Base-by-base conservation (phyloP, 2,797 vertebrate species). In the Thalassophryne amazonica region DNA sequence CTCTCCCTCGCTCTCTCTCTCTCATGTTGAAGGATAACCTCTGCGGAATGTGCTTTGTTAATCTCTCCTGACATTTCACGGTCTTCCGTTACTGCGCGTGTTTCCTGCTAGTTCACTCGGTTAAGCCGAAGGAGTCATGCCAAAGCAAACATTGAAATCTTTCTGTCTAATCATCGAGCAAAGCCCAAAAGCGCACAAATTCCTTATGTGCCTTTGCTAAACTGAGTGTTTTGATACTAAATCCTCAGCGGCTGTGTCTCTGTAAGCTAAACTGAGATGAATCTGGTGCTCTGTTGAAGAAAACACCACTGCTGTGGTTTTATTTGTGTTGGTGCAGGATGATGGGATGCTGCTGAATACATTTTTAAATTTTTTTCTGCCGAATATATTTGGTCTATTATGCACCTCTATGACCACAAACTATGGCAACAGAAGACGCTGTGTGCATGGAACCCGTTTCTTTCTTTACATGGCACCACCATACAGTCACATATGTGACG, bases 61-160 rank as follows among this genome's bases (percentile, higher is more conserved):
- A 87, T 88, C 83, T 84, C 83, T 68, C 68, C 46, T 85, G 83
- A 89, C 84, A 87, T 87, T 86, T 87, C 73, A 67, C 63, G n/a
- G 61, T 76, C 69, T 78, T 68, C 60, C 67, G 69, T 61, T 39
- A 57, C 69, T 43, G 62, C 59, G 22, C 55, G 6, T 35, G 51
- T 75, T 71, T 71, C 61, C 59, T 32, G 62, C 68, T 74, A 65
- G 64, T 76, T 81, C 64, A 51, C 40, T 60, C 43, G 43, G 60
- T 59, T 53, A 46, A 74, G 64, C 66, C 52, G 66, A 57, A 73
- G 32, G 42, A 67, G 33, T 57, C 42, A 9, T 73, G 54, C 73
- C 73, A 61, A 78, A 36, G 20, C 61, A 67, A 68, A 78, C 73
- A 66, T 70, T 39, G 23, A 68, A 63, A 73, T 61, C 31, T 39